phyloP scores from a whole-genome alignment of 2,888 invertebrate genomes.

The Abrostola tripartita region DNA sequence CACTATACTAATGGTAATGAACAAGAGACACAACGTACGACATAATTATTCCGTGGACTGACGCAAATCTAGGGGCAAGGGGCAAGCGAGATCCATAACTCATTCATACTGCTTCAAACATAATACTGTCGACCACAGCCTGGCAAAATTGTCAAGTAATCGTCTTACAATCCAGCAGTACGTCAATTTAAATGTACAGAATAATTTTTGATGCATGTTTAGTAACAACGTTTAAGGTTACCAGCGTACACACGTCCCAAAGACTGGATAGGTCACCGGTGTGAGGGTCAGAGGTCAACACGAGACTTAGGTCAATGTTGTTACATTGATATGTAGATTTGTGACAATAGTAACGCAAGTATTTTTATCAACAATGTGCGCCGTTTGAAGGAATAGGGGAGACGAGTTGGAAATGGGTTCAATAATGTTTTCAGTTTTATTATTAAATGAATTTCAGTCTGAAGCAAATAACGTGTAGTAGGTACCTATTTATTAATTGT shows the following conservation, averaged over 20 bases:
- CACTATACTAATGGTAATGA: slow-evolving; percentile 68
- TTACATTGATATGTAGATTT: slow-evolving; percentile 81
- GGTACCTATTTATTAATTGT: no score
- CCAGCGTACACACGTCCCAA: slow-evolving; percentile 75
- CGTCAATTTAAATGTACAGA: slow-evolving; percentile 13
- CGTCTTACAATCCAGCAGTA: slow-evolving; percentile 37
- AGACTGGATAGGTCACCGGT: slow-evolving; percentile 76
- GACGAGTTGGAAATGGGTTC: slow-evolving; percentile 8
- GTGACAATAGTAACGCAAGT: slow-evolving; percentile 64
- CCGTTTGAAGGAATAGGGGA: slow-evolving; percentile 19
- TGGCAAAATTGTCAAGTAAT: slow-evolving; percentile 26
- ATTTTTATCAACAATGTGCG: slow-evolving; percentile 67
- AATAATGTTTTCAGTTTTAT: neutral
- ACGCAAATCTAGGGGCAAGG: slow-evolving; percentile 80
- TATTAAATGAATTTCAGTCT: no score
- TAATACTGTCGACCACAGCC: slow-evolving; percentile 64
- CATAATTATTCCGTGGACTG: slow-evolving; percentile 83
- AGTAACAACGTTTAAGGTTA: slow-evolving; percentile 63
- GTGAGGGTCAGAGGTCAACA: slow-evolving; percentile 72
- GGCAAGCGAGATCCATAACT: slow-evolving; percentile 81
- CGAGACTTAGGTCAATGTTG: slow-evolving; percentile 78
- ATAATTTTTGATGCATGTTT: slow-evolving; percentile 13
- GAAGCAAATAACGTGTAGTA: no score
- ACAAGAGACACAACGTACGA: slow-evolving; percentile 74
- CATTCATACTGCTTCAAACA: slow-evolving; percentile 65